phyloP scores from a whole-genome alignment of 30 jellyfish, hydroid and myxozoan genomes.

The Cassiopea xamachana region DNA sequence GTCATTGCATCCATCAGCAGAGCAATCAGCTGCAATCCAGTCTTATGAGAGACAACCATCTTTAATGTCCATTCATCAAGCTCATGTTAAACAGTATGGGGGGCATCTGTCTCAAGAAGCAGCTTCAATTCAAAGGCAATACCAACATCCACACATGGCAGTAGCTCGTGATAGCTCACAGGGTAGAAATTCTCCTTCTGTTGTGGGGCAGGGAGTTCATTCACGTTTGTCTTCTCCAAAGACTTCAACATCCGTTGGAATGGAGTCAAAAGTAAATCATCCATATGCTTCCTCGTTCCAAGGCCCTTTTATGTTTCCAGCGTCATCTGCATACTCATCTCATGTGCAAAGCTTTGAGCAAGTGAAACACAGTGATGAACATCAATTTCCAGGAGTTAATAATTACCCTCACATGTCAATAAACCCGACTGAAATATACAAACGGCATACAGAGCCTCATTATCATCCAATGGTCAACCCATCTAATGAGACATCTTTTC shows the following conservation, averaged over 20 bases:
- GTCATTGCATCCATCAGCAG: constrained; percentile 28
- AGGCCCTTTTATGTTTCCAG: constrained; percentile 30
- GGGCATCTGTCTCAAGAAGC: constrained; percentile 36
- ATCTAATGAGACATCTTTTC: constrained; percentile 13
- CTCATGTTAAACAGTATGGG: constrained; percentile 3
- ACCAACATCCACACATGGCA: constrained; percentile 11
- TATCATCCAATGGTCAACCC: constrained; percentile 24
- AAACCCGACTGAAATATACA: constrained; percentile 4
- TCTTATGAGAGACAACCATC: constrained; percentile 55
- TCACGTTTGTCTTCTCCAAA: neutral
- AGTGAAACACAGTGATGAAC: constrained; percentile 7
- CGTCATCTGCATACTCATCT: neutral
- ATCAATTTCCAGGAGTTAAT: neutral
- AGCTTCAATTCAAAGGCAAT: constrained; percentile 1
- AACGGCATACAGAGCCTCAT: neutral
- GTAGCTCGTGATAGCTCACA: neutral
- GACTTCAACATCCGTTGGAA: neutral
- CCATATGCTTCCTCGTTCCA: neutral
- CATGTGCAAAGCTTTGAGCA: constrained; percentile 14
- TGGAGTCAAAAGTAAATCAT: neutral
- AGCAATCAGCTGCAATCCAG: constrained; percentile 60
- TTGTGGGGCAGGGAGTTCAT: neutral
- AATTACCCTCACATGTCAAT: constrained; percentile 4
- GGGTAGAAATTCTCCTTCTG: constrained; percentile 1
- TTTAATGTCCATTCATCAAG: constrained; percentile 48